Percentiles rank a stretch among this genome's conserved stretches.
Conservation (phyloP, 1,140 invertebrate species). For the Pogonus chalceus region DNA sequence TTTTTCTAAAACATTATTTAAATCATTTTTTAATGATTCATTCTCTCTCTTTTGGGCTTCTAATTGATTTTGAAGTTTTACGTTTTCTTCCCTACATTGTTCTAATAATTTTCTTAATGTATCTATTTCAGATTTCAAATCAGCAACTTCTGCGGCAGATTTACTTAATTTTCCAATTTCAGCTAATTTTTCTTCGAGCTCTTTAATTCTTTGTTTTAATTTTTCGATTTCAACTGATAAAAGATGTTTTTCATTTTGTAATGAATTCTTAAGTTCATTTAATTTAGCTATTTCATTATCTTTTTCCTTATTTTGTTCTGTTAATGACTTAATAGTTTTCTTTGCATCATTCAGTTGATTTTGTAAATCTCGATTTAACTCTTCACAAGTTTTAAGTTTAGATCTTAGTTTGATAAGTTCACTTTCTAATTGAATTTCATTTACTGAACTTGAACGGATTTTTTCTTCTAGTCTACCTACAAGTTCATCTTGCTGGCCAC, state of each 20-base stretch:
- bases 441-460: background rate
- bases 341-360: background rate
- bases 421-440: background rate
- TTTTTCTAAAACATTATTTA: too few species aligned
- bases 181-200: background rate
- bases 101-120: background rate
- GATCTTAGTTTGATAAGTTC: background rate
- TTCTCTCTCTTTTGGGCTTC: background rate
- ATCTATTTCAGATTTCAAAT: background rate
- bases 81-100: background rate
- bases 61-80: background rate
- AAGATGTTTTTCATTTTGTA: background rate
- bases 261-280: background rate
- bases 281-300: background rate
- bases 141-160: background rate
- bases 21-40: too few species aligned
- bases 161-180: background rate
- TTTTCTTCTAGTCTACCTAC: background rate
- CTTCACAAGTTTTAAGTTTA: background rate
- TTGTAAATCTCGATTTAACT: background rate
- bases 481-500: background rate
- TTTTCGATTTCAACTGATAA: background rate
- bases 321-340: too few species aligned
- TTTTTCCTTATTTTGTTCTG: background rate
- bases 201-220: background rate